Evolutionary conservation across 2,888 invertebrate species (phyloP), one percentile per base, ranked within the genome.

Genomic region (Magallana nippona): DNA sequence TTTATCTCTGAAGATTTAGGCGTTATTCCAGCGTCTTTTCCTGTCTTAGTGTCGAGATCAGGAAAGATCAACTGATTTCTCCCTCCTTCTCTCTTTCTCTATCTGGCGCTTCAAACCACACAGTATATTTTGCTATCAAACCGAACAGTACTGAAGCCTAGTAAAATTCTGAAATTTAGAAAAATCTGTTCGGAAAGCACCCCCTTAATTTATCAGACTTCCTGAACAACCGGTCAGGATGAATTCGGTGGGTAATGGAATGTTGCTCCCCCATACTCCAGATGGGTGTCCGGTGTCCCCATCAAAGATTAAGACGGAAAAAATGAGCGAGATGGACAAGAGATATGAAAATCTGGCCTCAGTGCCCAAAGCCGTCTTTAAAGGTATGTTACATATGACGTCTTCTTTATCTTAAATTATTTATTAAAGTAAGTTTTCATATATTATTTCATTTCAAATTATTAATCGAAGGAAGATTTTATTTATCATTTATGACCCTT

Each of bases 21-120:
- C 55, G 78, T 78, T 82, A 85, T 82, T 81, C 79, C 79, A 11
- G 15, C 79, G 83, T 19, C 78, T 83, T 85, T 83, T 81, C 79
- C 27, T 56, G 83, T 63, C 83, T 84, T 84, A 84, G 60, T 60
- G 62, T 78, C 55, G 81, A 55, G 81, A 81, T 57, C 17, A 60
- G 15, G 32, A 32, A 32, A 71, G 71, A 71, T 71, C 71, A 71
- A 71, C 27, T 13, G 71, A 71, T 32, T 71, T 32, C 32, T 8
- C 5, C 5, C 44, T 44, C 44, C 44, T 44, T 44, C 44, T 44
- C 44, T 44, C 32, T 32, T 32, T 32, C 44, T 44, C 0, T 44
- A 5, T 44, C 44, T 44, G 8, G 44, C 44, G 8, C 44, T 44
- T 44, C 44, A 44, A 44, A 71, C 71, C 22, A 27, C 71, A 27